Percentiles rank a stretch among this genome's conserved stretches.
Evolutionary conservation across 2,113 vertebrate species (phyloP).

Genomic region (Motacilla alba): DNA sequence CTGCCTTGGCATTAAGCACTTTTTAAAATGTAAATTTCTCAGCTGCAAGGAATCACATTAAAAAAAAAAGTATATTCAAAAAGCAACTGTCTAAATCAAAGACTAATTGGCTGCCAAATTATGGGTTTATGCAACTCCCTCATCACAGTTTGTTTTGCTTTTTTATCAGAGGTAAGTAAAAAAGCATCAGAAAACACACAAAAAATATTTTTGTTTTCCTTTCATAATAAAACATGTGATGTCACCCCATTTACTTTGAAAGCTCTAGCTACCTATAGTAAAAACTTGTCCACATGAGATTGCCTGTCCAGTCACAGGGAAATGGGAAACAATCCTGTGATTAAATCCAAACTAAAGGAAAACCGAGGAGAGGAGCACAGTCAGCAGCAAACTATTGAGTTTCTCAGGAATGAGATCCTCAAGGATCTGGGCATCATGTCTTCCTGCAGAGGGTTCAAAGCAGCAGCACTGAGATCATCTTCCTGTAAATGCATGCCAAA

Average conservation of each 20-base stretch:
- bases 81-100: constrained; percentile 75
- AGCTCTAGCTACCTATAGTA: background rate
- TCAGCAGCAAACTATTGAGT: background rate
- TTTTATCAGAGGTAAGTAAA: constrained; percentile 61
- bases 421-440: background rate
- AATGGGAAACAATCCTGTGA: background rate
- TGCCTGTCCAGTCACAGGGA: background rate
- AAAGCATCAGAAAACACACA: constrained; percentile 64
- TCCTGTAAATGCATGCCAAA: background rate
- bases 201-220: constrained; percentile 64
- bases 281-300: background rate
- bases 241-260: constrained; percentile 36
- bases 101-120: constrained; percentile 78
- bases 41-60: constrained; percentile 66
- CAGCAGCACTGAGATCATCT: background rate
- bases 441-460: background rate
- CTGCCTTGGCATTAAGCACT: constrained; percentile 70
- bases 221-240: constrained; percentile 63
- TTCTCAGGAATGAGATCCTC: background rate
- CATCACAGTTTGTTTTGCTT: constrained; percentile 34
- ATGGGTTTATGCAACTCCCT: constrained; percentile 64
- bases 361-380: background rate
- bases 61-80: constrained; percentile 25
- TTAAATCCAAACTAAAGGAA: background rate
- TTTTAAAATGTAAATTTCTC: constrained; percentile 79